phyloP scores from a whole-genome alignment of 2,113 vertebrate species.

The Salvelinus fontinalis region DNA sequence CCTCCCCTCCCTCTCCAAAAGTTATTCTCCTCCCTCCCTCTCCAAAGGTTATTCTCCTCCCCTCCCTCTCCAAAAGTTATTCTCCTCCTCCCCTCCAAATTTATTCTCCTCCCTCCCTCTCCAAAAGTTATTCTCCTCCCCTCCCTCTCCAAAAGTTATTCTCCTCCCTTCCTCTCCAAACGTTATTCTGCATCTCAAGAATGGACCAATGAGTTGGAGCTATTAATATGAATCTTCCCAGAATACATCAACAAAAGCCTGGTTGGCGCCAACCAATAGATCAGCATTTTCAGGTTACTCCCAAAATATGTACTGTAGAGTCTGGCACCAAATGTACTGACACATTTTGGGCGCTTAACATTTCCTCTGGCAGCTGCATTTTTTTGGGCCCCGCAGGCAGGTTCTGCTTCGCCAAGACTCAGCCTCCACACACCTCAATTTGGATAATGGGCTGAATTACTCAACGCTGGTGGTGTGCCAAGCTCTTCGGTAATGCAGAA shows the following conservation, averaged over 20 bases:
- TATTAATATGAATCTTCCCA: slow-evolving; percentile 13
- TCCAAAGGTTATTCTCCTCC: slow-evolving; percentile 1
- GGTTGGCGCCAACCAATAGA: slow-evolving; percentile 20
- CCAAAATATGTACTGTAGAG: slow-evolving; percentile 24
- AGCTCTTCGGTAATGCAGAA: slow-evolving; percentile 3
- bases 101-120: too few relatives aligned
- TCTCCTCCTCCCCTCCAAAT: background rate
- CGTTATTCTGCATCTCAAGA: slow-evolving; percentile 14
- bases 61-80: too few relatives aligned
- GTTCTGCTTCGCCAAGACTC: too few relatives aligned
- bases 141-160: background rate
- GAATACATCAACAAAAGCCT: slow-evolving; percentile 28
- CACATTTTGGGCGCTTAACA: slow-evolving; percentile 25
- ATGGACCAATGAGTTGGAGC: slow-evolving; percentile 16
- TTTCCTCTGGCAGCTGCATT: too few relatives aligned
- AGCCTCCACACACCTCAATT: slow-evolving; percentile 15
- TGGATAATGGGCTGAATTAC: slow-evolving; percentile 58
- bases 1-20: too few relatives aligned
- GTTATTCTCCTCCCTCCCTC: background rate
- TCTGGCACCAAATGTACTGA: background rate
- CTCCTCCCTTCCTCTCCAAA: background rate
- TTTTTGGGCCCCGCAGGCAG: too few relatives aligned
- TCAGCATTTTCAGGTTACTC: slow-evolving; percentile 16
- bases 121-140: too few relatives aligned
- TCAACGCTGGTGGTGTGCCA: slow-evolving; percentile 30